Evolutionary conservation across 2,113 vertebrate species (phyloP).

Genomic region (Spheniscus mendiculus): DNA sequence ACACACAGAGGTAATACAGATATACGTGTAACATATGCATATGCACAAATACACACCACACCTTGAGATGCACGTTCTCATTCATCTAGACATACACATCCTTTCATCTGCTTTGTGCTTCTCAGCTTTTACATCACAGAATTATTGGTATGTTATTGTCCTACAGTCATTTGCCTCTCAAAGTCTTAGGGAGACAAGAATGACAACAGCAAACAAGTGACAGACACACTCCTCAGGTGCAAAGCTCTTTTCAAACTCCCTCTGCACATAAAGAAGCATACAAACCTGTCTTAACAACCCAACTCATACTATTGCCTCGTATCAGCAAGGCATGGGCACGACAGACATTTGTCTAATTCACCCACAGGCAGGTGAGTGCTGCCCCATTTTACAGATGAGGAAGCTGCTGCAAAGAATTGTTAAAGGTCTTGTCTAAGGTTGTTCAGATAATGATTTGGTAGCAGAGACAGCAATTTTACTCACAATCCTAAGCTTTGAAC

Average conservation of each 20-base stretch:
- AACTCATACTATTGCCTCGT: background rate
- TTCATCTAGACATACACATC: background rate
- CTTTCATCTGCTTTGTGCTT: background rate
- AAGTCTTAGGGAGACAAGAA: background rate
- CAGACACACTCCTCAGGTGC: background rate
- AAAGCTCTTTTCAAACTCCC: background rate
- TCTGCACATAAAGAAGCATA: no score
- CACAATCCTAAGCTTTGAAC: background rate
- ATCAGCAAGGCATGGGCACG: background rate
- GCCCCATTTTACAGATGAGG: background rate
- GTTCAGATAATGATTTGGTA: background rate
- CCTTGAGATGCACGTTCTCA: background rate
- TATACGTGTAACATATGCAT: background rate
- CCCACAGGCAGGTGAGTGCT: background rate
- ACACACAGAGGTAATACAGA: no score
- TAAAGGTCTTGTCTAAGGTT: background rate
- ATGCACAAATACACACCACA: background rate
- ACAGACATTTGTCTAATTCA: background rate
- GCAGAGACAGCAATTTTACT: background rate
- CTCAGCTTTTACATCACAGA: background rate
- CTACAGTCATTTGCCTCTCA: background rate
- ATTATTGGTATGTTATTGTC: background rate
- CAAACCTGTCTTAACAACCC: background rate
- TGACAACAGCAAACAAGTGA: background rate
- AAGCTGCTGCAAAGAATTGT: background rate